phyloP scores from a whole-genome alignment of 2,888 invertebrate species.

The Pachliopta kotzebuea region DNA sequence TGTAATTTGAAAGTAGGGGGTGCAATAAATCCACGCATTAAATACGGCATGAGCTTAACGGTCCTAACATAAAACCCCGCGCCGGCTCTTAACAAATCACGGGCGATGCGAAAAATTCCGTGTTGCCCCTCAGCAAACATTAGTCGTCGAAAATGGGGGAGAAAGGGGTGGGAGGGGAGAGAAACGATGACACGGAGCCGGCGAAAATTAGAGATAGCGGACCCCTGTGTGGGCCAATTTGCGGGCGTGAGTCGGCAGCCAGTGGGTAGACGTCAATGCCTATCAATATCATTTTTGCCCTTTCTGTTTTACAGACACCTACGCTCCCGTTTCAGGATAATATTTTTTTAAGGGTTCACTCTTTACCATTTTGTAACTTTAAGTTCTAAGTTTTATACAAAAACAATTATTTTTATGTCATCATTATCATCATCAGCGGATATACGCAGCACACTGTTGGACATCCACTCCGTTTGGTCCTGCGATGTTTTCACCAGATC shows the following conservation, averaged over 20 bases:
- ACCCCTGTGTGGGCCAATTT: neutral
- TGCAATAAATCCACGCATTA: neutral
- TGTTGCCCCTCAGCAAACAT: slow-evolving; percentile 40
- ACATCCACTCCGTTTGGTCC: too few relatives aligned
- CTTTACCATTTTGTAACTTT: too few relatives aligned
- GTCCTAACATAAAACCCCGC: slow-evolving; percentile 7
- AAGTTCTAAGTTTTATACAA: too few relatives aligned
- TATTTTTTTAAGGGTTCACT: too few relatives aligned
- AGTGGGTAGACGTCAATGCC: slow-evolving; percentile 9
- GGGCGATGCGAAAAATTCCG: slow-evolving; percentile 18
- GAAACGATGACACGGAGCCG: slow-evolving; percentile 9
- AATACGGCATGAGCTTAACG: neutral
- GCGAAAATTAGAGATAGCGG: slow-evolving; percentile 15
- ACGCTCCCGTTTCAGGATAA: too few relatives aligned
- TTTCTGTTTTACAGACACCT: slow-evolving; percentile 3
- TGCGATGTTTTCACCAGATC: too few relatives aligned
- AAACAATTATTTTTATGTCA: too few relatives aligned
- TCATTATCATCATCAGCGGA: too few relatives aligned
- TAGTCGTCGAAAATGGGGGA: slow-evolving; percentile 36
- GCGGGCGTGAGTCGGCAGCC: slow-evolving; percentile 9
- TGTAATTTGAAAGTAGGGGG: neutral
- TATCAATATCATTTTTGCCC: slow-evolving; percentile 12
- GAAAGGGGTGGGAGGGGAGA: slow-evolving; percentile 1
- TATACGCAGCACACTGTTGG: too few relatives aligned
- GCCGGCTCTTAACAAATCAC: slow-evolving; percentile 13